These are phyloP conservation scores for Xerus rutilus DNA, from an alignment of 2,797 vertebrate genomes.

Conservation along the genomic window DNA sequence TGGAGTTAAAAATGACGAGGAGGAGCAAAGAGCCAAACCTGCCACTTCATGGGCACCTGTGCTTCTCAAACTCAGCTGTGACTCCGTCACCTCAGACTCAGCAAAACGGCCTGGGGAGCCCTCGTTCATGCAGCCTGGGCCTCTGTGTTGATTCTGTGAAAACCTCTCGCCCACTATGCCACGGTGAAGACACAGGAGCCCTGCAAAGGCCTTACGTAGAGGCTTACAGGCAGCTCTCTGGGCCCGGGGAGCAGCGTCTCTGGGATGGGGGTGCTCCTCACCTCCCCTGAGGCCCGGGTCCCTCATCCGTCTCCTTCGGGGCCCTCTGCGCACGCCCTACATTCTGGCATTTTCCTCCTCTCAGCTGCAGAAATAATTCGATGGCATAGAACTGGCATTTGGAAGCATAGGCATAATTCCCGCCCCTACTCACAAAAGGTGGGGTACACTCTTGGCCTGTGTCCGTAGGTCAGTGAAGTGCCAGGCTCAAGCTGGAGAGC, in stretches of 20 bases:
- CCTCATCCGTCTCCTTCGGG: too few relatives aligned
- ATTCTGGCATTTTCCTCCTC: not conserved
- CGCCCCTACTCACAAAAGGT: not conserved
- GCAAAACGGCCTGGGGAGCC: fast-evolving
- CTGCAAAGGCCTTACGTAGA: too few relatives aligned
- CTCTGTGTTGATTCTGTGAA: not conserved
- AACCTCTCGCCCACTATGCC: fast-evolving
- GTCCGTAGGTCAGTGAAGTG: too few relatives aligned
- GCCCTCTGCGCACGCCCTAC: not conserved
- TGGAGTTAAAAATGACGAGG: not conserved
- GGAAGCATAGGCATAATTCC: fast-evolving
- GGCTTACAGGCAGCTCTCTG: not conserved
- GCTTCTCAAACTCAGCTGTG: not conserved
- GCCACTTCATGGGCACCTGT: not conserved
- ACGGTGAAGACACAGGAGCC: not conserved
- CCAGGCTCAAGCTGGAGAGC: not conserved
- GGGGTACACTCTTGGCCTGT: fast-evolving
- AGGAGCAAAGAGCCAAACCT: too few relatives aligned
- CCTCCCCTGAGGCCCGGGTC: not conserved
- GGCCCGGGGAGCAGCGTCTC: not conserved
- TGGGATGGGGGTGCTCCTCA: not conserved
- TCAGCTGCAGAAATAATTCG: not conserved
- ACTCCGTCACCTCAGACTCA: too few relatives aligned
- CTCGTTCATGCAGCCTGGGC: not conserved
- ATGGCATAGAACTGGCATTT: too few relatives aligned